Evolutionary conservation across 2,888 invertebrate genomes (phyloP).

Genomic region (Aphrophora alni): DNA sequence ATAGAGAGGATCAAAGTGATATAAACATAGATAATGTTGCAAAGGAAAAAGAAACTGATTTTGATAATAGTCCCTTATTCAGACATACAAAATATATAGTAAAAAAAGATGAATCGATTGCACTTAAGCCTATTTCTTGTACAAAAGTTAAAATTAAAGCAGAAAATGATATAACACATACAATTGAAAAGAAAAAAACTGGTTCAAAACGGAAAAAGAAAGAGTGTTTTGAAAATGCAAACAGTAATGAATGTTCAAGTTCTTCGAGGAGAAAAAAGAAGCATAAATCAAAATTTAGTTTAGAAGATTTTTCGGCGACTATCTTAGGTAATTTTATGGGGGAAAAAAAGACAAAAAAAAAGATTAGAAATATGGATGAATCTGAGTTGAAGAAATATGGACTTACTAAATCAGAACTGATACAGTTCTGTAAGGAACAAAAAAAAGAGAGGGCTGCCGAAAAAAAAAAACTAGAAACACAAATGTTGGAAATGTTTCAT

Average conservation of each 20-base stretch:
- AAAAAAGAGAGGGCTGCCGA: not conserved
- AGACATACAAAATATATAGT: not conserved
- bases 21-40: no score
- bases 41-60: no score
- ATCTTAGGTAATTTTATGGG: not conserved
- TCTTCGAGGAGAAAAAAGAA: not conserved
- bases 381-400: not conserved
- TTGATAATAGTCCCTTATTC: no score
- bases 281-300: not conserved
- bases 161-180: not conserved
- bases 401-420: not conserved
- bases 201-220: not conserved
- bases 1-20: no score
- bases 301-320: not conserved
- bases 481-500: not conserved
- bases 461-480: not conserved
- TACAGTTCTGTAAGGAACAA: not conserved
- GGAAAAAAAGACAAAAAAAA: not conserved
- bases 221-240: not conserved
- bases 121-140: no score
- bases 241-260: not conserved
- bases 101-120: not conserved
- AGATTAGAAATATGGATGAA: not conserved
- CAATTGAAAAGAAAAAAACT: not conserved
- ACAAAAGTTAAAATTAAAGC: not conserved